Conservation (phyloP, 1,140 invertebrate species). For the Anadara kagoshimensis region DNA sequence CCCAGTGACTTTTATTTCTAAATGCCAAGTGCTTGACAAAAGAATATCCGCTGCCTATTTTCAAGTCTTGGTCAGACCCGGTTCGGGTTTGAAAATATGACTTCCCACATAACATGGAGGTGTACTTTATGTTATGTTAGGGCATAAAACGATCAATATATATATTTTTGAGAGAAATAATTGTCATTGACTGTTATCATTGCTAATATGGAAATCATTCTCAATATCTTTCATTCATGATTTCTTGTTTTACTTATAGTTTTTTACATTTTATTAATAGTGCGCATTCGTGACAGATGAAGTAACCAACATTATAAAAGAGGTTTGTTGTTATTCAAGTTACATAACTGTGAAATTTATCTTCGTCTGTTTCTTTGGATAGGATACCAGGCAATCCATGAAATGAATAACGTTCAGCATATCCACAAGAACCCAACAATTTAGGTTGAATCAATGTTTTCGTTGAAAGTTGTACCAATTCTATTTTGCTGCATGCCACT, state of each 20-base stretch:
- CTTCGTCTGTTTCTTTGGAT: not conserved
- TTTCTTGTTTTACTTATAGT: not conserved
- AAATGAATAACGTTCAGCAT: not conserved
- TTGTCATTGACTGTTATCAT: too few species aligned
- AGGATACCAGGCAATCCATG: not conserved
- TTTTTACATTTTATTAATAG: conserved; percentile 78
- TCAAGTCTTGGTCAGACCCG: too few species aligned
- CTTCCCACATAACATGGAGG: too few species aligned
- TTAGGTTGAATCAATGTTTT: not conserved
- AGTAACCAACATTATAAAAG: conserved; percentile 99
- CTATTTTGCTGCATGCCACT: too few species aligned
- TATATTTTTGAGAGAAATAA: too few species aligned
- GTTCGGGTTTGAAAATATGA: too few species aligned
- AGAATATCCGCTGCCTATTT: too few species aligned
- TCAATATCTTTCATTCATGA: conserved; percentile 8
- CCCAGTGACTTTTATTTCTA: too few species aligned
- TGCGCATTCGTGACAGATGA: conserved; percentile 97
- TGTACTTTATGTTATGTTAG: too few species aligned
- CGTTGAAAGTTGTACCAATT: not conserved
- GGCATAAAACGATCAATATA: too few species aligned
- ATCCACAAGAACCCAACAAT: not conserved
- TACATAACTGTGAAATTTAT: not conserved
- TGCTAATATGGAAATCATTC: too few species aligned
- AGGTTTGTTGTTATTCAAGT: conserved; percentile 76
- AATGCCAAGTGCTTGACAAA: too few species aligned